Evolutionary conservation across 2,113 vertebrate species (phyloP), one percentile per base, ranked within the genome.

Genomic region (Labeo catla): DNA sequence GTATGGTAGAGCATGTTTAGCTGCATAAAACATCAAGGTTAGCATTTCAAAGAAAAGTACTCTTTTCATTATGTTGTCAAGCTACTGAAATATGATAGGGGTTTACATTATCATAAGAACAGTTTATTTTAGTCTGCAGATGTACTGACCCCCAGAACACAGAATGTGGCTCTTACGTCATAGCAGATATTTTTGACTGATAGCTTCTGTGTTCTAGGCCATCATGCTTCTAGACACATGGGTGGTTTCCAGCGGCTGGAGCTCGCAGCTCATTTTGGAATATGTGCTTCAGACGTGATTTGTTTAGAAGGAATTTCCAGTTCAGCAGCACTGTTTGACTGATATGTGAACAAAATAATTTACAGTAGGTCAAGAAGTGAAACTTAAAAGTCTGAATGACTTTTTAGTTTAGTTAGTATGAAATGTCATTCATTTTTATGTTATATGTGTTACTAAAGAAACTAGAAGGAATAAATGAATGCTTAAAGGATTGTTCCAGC

Each of bases 281-380:
- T 39, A 36, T 82, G 80, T 52, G 63, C 80, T 8, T 70, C 45
- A 68, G 63, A 52, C 45, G 0, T 81, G 39, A 81, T 70, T 82
- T 50, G 28, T 82, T 82, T 68, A 34, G 45, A 82, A 82, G 16
- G 63, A 52, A 39, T 50, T 82, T 52, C 43, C 59, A 81, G 79
- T 65, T 81, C n/a, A 49, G 59, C 21, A 19, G 23, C 9, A 45
- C 59, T 16, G 39, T 49, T 47, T 81, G 59, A 81, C 49, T 65
- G 57, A 65, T 28, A 81, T 68, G 16, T 52, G 80, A 68, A 49
- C 63, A 36, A 68, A 68, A 65, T 28, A 28, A 65, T 50, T 61
- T 19, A 13, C 10, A 68, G 13, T 50, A 68, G 57, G 57, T 63
- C 57, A 57, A 39, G 15, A 63, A 23, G 39, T 65, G 21, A 47